Conservation (phyloP, 2,113 vertebrate genomes). For the Macroglossus sobrinus region DNA sequence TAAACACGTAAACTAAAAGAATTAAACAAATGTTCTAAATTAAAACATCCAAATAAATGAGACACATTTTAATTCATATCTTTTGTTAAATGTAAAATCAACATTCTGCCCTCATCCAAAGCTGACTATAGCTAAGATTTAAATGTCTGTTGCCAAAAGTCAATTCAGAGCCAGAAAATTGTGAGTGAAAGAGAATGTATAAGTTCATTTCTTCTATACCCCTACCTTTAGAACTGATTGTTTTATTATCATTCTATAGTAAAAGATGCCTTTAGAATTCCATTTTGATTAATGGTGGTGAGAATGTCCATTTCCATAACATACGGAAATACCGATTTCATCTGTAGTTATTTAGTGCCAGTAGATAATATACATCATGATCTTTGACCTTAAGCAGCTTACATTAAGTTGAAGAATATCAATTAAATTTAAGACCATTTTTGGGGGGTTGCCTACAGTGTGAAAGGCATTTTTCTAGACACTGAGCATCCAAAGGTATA, state of each 20-base stretch:
- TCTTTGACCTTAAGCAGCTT: not conserved
- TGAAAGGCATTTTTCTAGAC: not conserved
- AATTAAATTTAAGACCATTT: not conserved
- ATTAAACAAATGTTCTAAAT: constrained; percentile 33
- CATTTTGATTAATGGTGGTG: not conserved
- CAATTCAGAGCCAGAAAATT: constrained; percentile 10
- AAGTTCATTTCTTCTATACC: not conserved
- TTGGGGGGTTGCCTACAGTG: not conserved
- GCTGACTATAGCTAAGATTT: not conserved
- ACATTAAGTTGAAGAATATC: not conserved
- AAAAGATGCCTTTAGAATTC: constrained; percentile 12
- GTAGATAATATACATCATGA: not conserved
- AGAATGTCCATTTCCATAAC: not conserved
- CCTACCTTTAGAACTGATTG: not conserved
- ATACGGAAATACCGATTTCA: not conserved
- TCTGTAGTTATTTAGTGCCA: constrained; percentile 4
- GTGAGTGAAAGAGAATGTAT: not conserved
- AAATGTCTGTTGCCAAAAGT: constrained; percentile 16
- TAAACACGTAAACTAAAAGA: constrained; percentile 10
- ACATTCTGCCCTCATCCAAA: not conserved
- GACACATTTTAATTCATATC: not conserved
- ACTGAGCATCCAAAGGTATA: not conserved
- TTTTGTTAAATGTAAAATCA: constrained; percentile 10
- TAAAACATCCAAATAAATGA: constrained; percentile 35
- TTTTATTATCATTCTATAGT: constrained; percentile 15